A percentile compares a stretch with the other conserved stretches of the same genome.
phyloP scores from a whole-genome alignment of 2,797 vertebrate species.

The Amniataba percoides region DNA sequence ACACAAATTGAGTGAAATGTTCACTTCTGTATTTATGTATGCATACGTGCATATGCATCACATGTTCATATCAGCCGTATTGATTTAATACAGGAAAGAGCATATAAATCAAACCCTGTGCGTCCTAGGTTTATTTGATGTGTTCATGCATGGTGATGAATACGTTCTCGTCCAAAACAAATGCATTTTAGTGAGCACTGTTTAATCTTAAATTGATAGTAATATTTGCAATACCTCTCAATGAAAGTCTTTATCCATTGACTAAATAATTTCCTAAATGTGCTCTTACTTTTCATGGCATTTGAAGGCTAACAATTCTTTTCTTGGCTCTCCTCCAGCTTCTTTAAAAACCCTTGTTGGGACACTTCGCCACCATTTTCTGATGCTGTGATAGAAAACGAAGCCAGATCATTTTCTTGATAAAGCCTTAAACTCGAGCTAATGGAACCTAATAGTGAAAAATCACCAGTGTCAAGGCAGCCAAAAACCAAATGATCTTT shows the following conservation, averaged over 20 bases:
- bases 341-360: background rate
- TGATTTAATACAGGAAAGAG: background rate
- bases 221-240: too few species aligned
- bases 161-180: background rate
- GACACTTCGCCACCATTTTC: conserved; percentile 1
- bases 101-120: background rate
- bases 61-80: background rate
- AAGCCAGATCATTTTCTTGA: conserved; percentile 53
- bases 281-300: background rate
- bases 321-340: background rate
- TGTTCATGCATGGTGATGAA: background rate
- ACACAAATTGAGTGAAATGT: background rate
- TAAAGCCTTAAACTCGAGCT: conserved; percentile 59
- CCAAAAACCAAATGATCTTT: conserved; percentile 50
- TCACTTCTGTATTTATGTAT: background rate
- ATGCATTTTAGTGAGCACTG: background rate
- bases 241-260: background rate
- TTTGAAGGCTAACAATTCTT: background rate
- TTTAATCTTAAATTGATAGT: too few species aligned
- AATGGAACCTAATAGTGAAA: conserved; percentile 70
- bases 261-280: background rate
- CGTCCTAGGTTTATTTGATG: background rate
- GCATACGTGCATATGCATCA: background rate
- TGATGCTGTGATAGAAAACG: conserved; percentile 36
- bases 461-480: conserved; percentile 54